Conservation (phyloP, 2,888 invertebrate species). For the Halictus quadricinctus region DNA sequence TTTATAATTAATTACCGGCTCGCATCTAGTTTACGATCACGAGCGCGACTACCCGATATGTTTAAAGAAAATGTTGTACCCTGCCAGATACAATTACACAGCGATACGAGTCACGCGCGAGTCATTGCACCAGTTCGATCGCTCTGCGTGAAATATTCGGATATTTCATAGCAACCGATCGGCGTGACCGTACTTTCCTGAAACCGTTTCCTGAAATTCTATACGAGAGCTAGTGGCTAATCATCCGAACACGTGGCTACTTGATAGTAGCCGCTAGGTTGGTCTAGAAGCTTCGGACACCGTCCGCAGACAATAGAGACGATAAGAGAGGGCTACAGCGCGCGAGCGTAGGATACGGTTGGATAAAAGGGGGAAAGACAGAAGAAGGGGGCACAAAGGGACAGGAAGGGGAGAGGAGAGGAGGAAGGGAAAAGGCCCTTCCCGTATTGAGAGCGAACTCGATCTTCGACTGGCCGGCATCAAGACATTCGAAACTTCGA, state of each 20-base stretch:
- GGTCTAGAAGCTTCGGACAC: not conserved
- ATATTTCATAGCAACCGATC: not conserved
- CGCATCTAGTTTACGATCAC: not conserved
- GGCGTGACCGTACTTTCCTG: not conserved
- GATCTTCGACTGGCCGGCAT: conserved; percentile 77
- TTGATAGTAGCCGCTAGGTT: not conserved
- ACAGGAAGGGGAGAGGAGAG: conserved; percentile 17
- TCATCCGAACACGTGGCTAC: conserved; percentile 25
- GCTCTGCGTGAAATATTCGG: not conserved
- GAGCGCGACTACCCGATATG: not conserved
- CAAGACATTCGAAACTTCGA: conserved; percentile 80
- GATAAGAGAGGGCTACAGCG: conserved; percentile 24
- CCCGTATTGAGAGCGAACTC: conserved; percentile 75
- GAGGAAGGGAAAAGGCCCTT: conserved; percentile 48
- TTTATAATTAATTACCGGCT: not conserved
- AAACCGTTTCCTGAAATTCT: not conserved
- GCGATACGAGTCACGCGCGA: not conserved
- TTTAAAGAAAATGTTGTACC: not conserved
- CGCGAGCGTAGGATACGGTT: conserved; percentile 46
- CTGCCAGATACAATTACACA: not conserved
- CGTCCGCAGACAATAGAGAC: conserved; percentile 14
- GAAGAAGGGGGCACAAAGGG: conserved; percentile 24
- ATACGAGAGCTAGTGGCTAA: not conserved
- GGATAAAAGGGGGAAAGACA: conserved; percentile 34
- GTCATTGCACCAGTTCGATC: not conserved